phyloP scores from a whole-genome alignment of 2,797 vertebrate genomes.

The Catostomus latipinnis region DNA sequence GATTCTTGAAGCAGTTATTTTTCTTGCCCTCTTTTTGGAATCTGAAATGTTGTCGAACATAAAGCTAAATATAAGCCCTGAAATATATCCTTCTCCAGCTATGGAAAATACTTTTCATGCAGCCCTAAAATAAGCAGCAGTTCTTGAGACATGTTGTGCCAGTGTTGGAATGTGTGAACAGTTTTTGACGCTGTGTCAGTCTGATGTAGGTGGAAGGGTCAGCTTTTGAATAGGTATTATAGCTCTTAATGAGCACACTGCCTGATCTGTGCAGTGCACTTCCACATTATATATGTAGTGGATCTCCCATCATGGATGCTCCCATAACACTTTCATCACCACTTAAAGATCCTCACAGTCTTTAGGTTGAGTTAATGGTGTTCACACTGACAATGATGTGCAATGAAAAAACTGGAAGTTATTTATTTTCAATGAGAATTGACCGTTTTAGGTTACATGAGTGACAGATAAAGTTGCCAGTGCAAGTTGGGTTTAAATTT shows the following conservation, averaged over 20 bases:
- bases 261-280: not conserved
- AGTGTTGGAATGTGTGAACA: slow-evolving; percentile 40
- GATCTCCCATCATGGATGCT: not conserved
- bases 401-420: no score
- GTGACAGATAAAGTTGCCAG: no score
- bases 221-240: not conserved
- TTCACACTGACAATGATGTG: not conserved
- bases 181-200: slow-evolving; percentile 19
- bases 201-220: not conserved
- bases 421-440: no score
- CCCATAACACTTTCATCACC: not conserved
- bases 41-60: slow-evolving; percentile 54
- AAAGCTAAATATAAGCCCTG: slow-evolving; percentile 69
- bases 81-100: slow-evolving; percentile 48
- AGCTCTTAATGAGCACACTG: not conserved
- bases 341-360: no score
- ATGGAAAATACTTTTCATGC: slow-evolving; percentile 71
- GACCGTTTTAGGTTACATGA: no score
- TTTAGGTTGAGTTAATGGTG: not conserved
- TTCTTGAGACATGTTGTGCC: slow-evolving; percentile 53
- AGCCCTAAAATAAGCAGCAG: slow-evolving; percentile 55
- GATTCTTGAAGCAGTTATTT: slow-evolving; percentile 60
- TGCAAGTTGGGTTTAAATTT: no score
- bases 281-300: not conserved
- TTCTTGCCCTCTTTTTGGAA: slow-evolving; percentile 56